Base-by-base conservation (phyloP, 1,140 invertebrate genomes). In the Leguminivora glycinivorella region DNA sequence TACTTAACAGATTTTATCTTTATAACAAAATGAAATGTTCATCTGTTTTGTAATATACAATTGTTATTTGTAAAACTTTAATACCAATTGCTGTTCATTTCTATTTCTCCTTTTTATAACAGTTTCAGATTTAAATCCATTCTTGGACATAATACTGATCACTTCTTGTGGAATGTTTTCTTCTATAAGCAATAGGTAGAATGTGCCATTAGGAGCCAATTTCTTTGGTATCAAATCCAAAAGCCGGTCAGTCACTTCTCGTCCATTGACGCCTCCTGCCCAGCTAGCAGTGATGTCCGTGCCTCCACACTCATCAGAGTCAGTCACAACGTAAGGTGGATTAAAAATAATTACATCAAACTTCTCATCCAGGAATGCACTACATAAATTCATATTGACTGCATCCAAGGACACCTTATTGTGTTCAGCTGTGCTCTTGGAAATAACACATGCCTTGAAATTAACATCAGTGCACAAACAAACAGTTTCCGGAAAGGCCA, bases 281-380 rank as follows among this genome's bases (percentile, higher is more conserved):
- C 97, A 98, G 38, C 97, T 93, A 75, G 93, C 93, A 38, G 92
- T 93, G 38, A 96, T 93, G 60, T 93, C 92, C 38, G 71, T 79
- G 1, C 83, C 83, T n/a, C 75, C 74, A 76, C 96, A 93, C 92
- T 98, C 96, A 34, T 93, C 83, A 56, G 93, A 89, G 14, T 95
- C 94, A 9, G 98, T 99, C 0, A 97, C 95, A 56, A 99, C 98
- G 93, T 99, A 99, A 0, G 99, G 99, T 1, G 99, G 98, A 94
- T 99, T 99, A 80, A 99, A 99, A 66, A 99, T 79, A 67, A 99
- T 91, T 22, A 99, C 70, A 93, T 99, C 98, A 80, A 96, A 94
- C 1, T 88, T 79, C 60, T 92, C 83, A 47, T 79, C 76, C 34
- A 83, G 81, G 76, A 94, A 83, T 88, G 90, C 78, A 89, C 82